phyloP scores from a whole-genome alignment of 2,797 vertebrate species.

The Buceros bicornis region DNA sequence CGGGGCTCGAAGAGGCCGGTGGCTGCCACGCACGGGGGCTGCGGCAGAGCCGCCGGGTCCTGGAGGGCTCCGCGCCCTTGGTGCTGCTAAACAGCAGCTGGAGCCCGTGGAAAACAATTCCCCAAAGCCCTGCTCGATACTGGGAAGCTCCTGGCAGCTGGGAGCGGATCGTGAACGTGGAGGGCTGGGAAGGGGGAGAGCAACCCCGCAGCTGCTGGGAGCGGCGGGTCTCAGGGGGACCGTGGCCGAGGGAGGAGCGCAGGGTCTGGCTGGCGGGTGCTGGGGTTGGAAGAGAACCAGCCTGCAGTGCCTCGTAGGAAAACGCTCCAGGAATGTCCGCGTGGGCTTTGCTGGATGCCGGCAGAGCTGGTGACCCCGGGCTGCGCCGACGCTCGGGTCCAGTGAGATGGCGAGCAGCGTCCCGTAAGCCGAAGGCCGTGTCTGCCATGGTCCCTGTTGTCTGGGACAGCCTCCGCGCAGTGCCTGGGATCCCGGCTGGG shows the following conservation, averaged over 20 bases:
- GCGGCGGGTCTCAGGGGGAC: background rate
- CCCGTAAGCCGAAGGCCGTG: rapidly evolving
- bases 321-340: background rate
- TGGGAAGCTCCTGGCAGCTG: background rate
- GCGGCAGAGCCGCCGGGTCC: background rate
- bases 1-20: background rate
- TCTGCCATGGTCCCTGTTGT: background rate
- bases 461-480: rapidly evolving
- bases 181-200: background rate
- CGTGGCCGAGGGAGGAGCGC: background rate
- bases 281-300: background rate
- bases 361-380: background rate
- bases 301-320: rapidly evolving
- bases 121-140: rapidly evolving
- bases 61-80: background rate
- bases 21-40: background rate
- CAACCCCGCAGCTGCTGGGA: background rate
- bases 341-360: background rate
- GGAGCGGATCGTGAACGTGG: rapidly evolving
- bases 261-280: background rate
- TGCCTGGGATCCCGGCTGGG: background rate
- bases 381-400: background rate
- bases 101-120: background rate
- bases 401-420: rapidly evolving
- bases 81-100: background rate